Percentiles rank a stretch among this genome's conserved stretches.
These are phyloP conservation scores for Aptenodytes forsteri DNA, from an alignment of 2,113 vertebrate species.

Conservation along the genomic window DNA sequence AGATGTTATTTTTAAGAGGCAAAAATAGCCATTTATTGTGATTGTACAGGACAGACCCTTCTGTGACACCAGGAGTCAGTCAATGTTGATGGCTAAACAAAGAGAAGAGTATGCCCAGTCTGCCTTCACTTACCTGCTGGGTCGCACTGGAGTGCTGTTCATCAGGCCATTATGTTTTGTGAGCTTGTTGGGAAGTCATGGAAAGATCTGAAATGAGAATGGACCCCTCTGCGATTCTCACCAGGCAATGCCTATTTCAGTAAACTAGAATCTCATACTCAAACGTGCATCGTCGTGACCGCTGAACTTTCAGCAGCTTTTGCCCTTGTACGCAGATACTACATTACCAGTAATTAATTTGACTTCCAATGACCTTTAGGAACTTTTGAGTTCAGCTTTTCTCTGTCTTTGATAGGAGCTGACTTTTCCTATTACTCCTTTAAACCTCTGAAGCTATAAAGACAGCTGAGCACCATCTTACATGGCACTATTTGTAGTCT, in stretches of 20 bases:
- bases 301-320: not conserved
- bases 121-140: not conserved
- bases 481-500: fast-evolving
- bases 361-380: not conserved
- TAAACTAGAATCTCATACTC: not conserved
- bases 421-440: not conserved
- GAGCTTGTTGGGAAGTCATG: not conserved
- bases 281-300: fast-evolving
- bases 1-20: not conserved
- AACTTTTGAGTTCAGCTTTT: not conserved
- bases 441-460: not conserved
- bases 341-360: not conserved
- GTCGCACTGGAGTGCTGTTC: not conserved
- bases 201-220: not conserved
- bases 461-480: not conserved
- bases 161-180: not conserved
- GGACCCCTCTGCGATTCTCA: not conserved
- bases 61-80: not conserved
- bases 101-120: not conserved
- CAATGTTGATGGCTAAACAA: not conserved
- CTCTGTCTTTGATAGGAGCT: not conserved
- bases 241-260: not conserved
- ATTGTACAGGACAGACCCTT: not conserved
- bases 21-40: not conserved
- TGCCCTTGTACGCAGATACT: not conserved